Base-by-base conservation (phyloP, 1,140 invertebrate genomes). In the Amphibalanus amphitrite region DNA sequence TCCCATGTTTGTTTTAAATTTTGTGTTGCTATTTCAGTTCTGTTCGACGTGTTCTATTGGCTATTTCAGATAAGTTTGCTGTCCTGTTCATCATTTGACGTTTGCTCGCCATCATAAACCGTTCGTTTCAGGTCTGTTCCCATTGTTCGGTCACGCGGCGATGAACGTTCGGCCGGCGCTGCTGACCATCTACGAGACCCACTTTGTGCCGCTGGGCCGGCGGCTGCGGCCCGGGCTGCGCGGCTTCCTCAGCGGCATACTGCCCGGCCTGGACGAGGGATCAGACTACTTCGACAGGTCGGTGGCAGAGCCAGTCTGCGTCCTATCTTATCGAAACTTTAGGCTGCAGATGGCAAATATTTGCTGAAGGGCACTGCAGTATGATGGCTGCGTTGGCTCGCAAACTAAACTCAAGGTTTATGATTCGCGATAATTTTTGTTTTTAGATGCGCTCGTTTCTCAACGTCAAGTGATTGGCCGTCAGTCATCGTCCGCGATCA, bases 41-140 rank as follows among this genome's bases (percentile, higher is more conserved):
- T 80, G 91, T 94, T 15, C 87, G 92, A 76, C 90, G 91, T 20
- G 83, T 86, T 8, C 81, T 97, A 65, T 79, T 97, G 70, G 86
- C 84, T 25, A 85, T 97, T 71, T 97, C 95, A 79, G 94, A 97
- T 82, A 91, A 86, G 26, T 92, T 95, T 81, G 93, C 97, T 83
- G 86, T 96, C 29, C 90, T 90, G 20, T 82, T 97, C 65, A 88
- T 89, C 40, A 85, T 87, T 75, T 84, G 88, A 75, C 81, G 97
- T 26, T 83, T 89, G 70, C 93, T 93, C 23, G 91, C 89, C 6
- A 80, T 97, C 13, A 89, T 90, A 79, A 94, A 94, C 25, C 91
- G 97, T 78, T 78, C 95, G 0, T 89, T 25, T 33, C 70, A 38
- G 88, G 74, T 91, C 89, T 3, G 86, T 92, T 97, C 81, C 94